Conservation (phyloP, 1,140 invertebrate genomes). For the Chrysomallon squamiferum region DNA sequence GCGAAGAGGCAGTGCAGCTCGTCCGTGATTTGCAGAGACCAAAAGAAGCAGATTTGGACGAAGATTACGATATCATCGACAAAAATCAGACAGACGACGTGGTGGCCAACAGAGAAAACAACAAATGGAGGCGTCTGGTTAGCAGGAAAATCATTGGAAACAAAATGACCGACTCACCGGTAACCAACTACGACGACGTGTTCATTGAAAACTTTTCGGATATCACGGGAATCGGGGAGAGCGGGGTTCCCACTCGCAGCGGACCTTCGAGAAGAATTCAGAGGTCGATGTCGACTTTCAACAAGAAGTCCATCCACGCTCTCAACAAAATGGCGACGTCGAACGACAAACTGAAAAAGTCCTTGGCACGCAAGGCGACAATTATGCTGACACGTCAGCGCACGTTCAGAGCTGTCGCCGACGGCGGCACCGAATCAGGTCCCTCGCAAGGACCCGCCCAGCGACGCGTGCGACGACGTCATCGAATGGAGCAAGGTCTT, state of each 20-base stretch:
- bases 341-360: constrained; percentile 8
- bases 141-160: background rate
- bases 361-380: constrained; percentile 18
- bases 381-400: constrained; percentile 12
- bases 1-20: background rate
- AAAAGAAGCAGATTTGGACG: background rate
- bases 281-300: background rate
- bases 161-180: constrained; percentile 3
- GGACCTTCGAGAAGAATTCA: background rate
- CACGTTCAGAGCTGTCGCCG: too few species aligned
- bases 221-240: background rate
- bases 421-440: too few species aligned
- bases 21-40: background rate
- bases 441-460: too few species aligned
- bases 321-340: constrained; percentile 4
- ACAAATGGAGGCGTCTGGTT: background rate
- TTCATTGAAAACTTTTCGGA: constrained; percentile 13
- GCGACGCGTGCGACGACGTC: too few species aligned
- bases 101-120: background rate
- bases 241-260: background rate
- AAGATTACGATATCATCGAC: background rate
- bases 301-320: constrained; percentile 12
- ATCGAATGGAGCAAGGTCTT: too few species aligned
- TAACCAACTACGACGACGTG: background rate
- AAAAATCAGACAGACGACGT: background rate